Evolutionary conservation across 2,888 invertebrate genomes (phyloP).

Genomic region (Halictus quadricinctus): DNA sequence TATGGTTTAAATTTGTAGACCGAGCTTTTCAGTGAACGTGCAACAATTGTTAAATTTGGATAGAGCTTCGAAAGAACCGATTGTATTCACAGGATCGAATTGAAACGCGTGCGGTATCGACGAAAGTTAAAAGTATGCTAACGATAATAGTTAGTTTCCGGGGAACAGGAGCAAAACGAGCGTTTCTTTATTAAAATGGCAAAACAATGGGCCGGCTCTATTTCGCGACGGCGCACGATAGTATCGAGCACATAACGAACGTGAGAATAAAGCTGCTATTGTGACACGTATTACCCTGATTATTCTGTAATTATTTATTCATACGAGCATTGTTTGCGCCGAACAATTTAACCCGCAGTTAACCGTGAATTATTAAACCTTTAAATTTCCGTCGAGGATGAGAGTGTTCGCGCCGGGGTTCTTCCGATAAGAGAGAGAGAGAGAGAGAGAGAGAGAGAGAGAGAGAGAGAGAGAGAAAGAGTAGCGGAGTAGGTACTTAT

Average conservation of each 20-base stretch:
- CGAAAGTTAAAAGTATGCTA: neutral
- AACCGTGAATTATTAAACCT: conserved; percentile 11
- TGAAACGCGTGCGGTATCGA: neutral
- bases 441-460: neutral
- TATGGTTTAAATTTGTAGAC: no score
- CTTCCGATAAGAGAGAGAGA: neutral
- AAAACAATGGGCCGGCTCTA: neutral
- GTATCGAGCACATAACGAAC: conserved; percentile 12
- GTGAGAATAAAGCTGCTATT: conserved; percentile 21
- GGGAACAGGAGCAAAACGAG: neutral
- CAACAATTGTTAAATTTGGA: no score
- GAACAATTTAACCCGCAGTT: conserved; percentile 11
- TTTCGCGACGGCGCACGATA: neutral
- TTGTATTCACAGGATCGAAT: no score
- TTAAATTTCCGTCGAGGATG: neutral
- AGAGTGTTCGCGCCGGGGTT: neutral
- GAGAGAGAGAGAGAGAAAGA: no score
- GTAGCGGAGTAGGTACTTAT: neutral
- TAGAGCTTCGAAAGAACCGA: no score
- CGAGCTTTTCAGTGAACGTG: no score
- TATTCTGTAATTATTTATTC: conserved; percentile 18
- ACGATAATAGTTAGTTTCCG: neutral
- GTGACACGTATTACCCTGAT: conserved; percentile 10
- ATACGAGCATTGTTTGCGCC: conserved; percentile 1
- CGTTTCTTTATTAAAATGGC: conserved; percentile 1